Base-by-base conservation (phyloP, 37 sponge, comb jelly and placozoan genomes). In the Cladorhizidae sp. region DNA sequence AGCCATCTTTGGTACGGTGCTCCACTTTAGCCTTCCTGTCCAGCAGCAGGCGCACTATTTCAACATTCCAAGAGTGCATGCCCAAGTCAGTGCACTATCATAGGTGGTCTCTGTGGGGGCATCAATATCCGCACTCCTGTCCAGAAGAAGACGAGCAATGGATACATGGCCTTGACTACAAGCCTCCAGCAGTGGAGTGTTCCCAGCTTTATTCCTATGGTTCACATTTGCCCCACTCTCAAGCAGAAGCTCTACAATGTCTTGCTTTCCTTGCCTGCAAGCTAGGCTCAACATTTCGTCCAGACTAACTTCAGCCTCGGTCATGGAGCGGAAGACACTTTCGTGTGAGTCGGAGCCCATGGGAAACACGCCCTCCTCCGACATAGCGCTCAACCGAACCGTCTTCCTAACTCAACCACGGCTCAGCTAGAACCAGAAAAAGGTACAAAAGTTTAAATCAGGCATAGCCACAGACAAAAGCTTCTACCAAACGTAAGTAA, bases 221-320 rank as follows among this genome's bases (percentile, higher is more conserved):
- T 94, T 91, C 25, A 96, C 94, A 54, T 91, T 88, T 25, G 99
- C 99, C 0, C 99, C 99, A 56, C 93, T 96, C 75, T 96, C 99
- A 43, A 98, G 76, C n/a, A 98, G 78, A 32, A 98, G 79, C 70
- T 98, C 97, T 0, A 95, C 99, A 23, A 98, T 98, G 69, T 98
- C 99, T 73, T 98, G 99, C 72, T 98, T 98, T 15, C 99, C 99
- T 63, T 98, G 99, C 22, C 99, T 77, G 83, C 99, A 98, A 12
- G 99, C 99, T 31, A 98, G 79, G 52, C 94, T 94, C 51, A 98
- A 78, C 99, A 98, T 98, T 69, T 98, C 99, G 76, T 98, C 99
- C 67, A 96, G 89, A 72, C 93, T 96, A 6, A 96, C 93, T 31
- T 96, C 96, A 15, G 90, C 92, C 32, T 91, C 92, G 0, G 74